Percentiles rank a stretch among this genome's conserved stretches.
These are phyloP conservation scores for Buphagus erythrorhynchus DNA, from an alignment of 2,797 vertebrate species.

Conservation along the genomic window DNA sequence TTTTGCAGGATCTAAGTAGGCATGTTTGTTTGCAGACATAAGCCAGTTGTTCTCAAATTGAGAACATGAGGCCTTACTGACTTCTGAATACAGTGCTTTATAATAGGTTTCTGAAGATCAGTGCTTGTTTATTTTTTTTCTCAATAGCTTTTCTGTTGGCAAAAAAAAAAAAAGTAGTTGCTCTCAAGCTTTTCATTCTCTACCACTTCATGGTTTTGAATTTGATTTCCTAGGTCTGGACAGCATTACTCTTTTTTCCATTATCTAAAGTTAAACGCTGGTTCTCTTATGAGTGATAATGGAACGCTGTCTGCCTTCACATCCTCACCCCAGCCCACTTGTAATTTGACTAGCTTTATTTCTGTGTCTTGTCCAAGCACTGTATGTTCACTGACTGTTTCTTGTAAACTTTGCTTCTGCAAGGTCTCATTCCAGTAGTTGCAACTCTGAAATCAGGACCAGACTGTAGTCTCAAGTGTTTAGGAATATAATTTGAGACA, in stretches of 20 bases:
- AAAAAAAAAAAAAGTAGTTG: background rate
- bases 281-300: background rate
- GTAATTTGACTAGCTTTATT: background rate
- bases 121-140: background rate
- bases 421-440: background rate
- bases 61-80: background rate
- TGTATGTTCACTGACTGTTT: background rate
- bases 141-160: background rate
- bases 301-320: background rate
- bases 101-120: background rate
- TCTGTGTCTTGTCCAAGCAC: background rate
- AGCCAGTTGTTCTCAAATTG: background rate
- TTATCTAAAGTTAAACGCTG: background rate
- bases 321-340: background rate
- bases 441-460: background rate
- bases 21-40: background rate
- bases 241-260: background rate
- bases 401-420: background rate
- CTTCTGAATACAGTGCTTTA: background rate
- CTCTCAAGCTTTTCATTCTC: background rate
- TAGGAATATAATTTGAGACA: background rate
- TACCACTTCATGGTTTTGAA: background rate
- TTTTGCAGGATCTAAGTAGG: background rate
- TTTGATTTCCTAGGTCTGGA: background rate
- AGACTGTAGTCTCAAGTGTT: background rate